Base-by-base conservation (phyloP, 53 echinoderm and acorn worm genomes). In the Crossaster papposus region DNA sequence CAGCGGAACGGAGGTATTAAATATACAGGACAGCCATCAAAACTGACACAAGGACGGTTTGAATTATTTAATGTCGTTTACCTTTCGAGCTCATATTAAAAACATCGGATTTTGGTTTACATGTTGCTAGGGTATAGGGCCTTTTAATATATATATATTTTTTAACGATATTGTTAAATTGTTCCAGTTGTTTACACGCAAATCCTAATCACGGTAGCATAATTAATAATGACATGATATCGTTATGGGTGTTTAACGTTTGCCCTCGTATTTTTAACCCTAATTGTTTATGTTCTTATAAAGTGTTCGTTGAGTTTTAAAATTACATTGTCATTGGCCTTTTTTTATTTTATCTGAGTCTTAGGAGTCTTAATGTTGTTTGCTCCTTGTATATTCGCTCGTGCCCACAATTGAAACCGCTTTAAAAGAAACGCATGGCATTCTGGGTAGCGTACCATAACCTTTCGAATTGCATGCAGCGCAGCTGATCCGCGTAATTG, bases 261-360 rank as follows among this genome's bases (percentile, higher is more conserved):
- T 31, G 4, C 33, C 30, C 31, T 72, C 8, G 7, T 30, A 29
- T 72, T 72, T 72, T 30, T 30, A 4, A 3, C 8, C 15, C 8
- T 32, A 29, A 30, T 30, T 72, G 28, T 15, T 5, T 30, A 30
- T 32, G 6, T 11, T 23, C 65, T 23, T 65, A 65, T 65, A 65
- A 13, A 65, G 28, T 73, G 3, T 4, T 73, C 14, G 73, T 73
- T 73, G 34, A 33, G 73, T 32, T 15, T 33, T 73, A 4, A 73
- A 73, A 35, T 7, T 73, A 30, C 4, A 34, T 15, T 73, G 73
- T 73, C 73, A 35, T 73, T 73, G 73, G 73, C 33, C 34, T 73
- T 73, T 31, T 73, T 32, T 73, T n/a, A n/a, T 10, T 72, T 72
- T 72, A 72, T 72, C 72, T 72, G 29, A 72, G 31, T 72, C 30